phyloP scores from a whole-genome alignment of 2,113 vertebrate species.

The human region DNA sequence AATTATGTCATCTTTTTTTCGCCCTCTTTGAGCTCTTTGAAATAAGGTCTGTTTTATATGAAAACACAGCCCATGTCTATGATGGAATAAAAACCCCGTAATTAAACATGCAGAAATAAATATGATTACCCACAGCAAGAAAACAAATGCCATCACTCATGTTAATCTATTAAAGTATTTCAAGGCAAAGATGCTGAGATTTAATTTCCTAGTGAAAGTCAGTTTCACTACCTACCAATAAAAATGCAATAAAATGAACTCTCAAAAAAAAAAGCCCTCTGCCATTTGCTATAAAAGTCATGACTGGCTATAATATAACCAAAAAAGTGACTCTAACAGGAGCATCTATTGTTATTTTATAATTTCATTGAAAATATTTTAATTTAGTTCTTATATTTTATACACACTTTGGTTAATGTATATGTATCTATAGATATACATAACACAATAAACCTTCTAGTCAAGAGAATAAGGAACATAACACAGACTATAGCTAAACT shows the following conservation, averaged over 20 bases:
- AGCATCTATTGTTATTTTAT: not conserved
- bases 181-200: not conserved
- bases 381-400: conserved; percentile 37
- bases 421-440: not conserved
- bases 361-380: conserved; percentile 3
- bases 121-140: not conserved
- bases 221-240: not conserved
- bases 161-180: not conserved
- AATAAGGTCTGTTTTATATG: not conserved
- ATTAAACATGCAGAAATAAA: conserved; percentile 24
- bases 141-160: not conserved
- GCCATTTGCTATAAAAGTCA: not conserved
- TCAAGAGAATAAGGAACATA: not conserved
- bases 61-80: not conserved
- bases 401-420: not conserved
- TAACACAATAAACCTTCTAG: not conserved
- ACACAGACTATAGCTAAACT: conserved; percentile 11
- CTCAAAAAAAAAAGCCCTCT: not conserved
- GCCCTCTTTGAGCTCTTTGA: not conserved
- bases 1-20: not conserved
- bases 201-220: conserved; percentile 24
- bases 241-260: not conserved
- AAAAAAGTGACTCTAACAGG: not conserved
- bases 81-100: not conserved
- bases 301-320: not conserved